A percentile compares a stretch with the other conserved stretches of the same genome.
These are phyloP conservation scores for Ifrita kowaldi DNA, from an alignment of 2,113 vertebrate genomes.

Conservation along the genomic window DNA sequence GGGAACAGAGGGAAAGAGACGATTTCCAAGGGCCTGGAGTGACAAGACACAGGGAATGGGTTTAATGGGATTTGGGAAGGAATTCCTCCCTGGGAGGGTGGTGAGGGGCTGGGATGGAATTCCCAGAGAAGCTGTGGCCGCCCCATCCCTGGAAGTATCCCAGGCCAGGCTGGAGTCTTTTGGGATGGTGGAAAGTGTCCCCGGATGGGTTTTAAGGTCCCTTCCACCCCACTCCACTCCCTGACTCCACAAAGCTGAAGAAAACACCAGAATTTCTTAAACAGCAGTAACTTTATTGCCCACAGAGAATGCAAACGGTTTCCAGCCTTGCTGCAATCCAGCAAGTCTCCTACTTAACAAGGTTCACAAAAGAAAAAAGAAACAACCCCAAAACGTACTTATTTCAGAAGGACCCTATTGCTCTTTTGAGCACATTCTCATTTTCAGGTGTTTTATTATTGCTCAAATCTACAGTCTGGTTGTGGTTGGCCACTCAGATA, in stretches of 20 bases:
- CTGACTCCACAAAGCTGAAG: not conserved
- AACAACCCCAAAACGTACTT: not conserved
- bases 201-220: no score
- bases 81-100: not conserved
- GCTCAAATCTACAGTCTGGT: not conserved
- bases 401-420: not conserved
- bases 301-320: conserved; percentile 28
- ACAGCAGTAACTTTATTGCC: conserved; percentile 45
- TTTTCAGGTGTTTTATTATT: not conserved
- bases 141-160: not conserved
- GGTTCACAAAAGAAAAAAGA: not conserved
- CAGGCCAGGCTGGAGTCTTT: not conserved
- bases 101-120: not conserved
- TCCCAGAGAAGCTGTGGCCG: not conserved
- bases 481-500: not conserved
- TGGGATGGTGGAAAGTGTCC: not conserved
- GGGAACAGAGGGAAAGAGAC: not conserved
- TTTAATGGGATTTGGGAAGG: not conserved
- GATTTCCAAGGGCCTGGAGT: not conserved
- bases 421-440: not conserved
- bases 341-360: conserved; percentile 14
- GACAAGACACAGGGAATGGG: not conserved
- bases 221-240: not conserved
- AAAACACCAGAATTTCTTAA: not conserved
- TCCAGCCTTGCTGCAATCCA: not conserved